Evolutionary conservation across 2,888 invertebrate species (phyloP), one percentile per base, ranked within the genome.

Genomic region (Epinotia ramella): DNA sequence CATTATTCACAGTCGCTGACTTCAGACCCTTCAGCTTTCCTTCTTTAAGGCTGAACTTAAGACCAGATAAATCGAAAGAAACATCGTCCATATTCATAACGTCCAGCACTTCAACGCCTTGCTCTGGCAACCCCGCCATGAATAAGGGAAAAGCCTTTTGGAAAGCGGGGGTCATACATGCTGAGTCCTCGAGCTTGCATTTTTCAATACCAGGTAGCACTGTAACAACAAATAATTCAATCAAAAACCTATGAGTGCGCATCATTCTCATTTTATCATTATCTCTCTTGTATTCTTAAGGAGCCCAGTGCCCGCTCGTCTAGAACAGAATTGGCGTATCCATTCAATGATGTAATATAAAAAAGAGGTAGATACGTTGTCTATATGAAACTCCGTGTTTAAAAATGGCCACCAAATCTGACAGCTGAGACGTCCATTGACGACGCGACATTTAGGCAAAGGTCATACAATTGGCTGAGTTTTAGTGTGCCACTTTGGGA

Each of bases 21-120:
- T 84, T 87, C 73, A 87, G 44, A 0, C 86, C 87, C 72, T 86
- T 87, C 53, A 89, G 20, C 33, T 80, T 82, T 2, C 87, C 88
- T 0, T 86, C 82, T 16, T 75, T 80, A 70, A 88, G 68, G 13
- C 74, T 79, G 77, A 88, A 88, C 77, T 88, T 81, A 5, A 89
- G 79, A 0, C 89, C 89, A 28, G 88, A 81, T 0, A 89, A 78
- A 53, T 89, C 86, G 53, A 89, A 88, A 2, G 81, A 60, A 0
- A 88, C 68, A 28, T 83, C 80, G 0, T 87, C 85, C 81, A 88
- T 78, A 0, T 86, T 77, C 84, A 89, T 79, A 0, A 85, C 82
- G 69, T 89, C 89, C 60, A 86, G 56, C 1, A 84, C 84, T 5
- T 86, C 83, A 1, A 86, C 78, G 0, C 84, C 85, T 1, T 83